Evolutionary conservation across 2,113 vertebrate species (phyloP), one percentile per base, ranked within the genome.

Genomic region (Phoxinus phoxinus): DNA sequence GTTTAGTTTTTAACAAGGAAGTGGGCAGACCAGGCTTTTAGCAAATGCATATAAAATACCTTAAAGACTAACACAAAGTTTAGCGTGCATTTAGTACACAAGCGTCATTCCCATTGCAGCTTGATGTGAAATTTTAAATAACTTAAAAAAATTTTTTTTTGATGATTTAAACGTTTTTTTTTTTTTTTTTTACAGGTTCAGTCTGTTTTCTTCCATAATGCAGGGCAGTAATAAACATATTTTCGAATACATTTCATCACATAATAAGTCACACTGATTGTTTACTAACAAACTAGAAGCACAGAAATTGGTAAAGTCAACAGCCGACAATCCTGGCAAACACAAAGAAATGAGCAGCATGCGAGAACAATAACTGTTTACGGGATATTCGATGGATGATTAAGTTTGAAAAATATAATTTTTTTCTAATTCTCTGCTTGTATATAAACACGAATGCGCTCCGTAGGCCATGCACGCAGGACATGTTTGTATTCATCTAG

Each of bases 401-500:
- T 73, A 84, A 15, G 51, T 84, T 73, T 32, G 48, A 86, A 84
- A 84, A 81, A 83, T 35, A 37, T 19, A 63, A 46, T 53, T 75
- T 8, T 35, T 35, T 51, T 69, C 30, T 19, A 88, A 15, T 83
- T 37, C 59, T 44, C 27, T 84, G 58, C 61, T 12, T 84, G 78
- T 79, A 30, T 46, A 77, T 78, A 85, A 84, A 59, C 81, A 69
- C 79, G 21, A 27, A 86, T 63, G 85, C 87, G 27, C n/a, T 25
- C 58, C 13, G 75, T 58, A 77, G 85, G 58, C 67, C 46, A 85
- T 83, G 71, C 56, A n/a, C 88, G 86, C 78, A 86, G 90, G 87
- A 90, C 86, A 86, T 30, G 76, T 88, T 90, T 91, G 88, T 88
- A 83, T 88, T 80, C 79, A 84, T 85, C 84, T 87, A 63, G 78